Evolutionary conservation across 2,113 vertebrate species (phyloP).

Genomic region (Apodemus speciosus): DNA sequence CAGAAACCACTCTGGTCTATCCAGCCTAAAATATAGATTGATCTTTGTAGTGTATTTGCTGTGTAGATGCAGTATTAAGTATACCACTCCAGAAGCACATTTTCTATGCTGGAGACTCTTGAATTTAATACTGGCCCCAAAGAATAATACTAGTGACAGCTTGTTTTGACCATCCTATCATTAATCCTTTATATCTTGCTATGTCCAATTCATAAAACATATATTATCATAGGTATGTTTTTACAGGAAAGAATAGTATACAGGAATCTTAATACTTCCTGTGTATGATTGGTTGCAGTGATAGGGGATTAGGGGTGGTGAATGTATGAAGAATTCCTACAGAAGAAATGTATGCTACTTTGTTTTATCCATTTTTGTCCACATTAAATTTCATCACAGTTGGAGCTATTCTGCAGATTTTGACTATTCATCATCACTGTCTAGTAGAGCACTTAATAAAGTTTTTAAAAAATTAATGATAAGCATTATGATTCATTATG

Average conservation of each 20-base stretch:
- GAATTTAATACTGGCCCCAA: too few species aligned
- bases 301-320: too few species aligned
- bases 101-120: not conserved
- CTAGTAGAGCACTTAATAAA: conserved; percentile 20
- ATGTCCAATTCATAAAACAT: not conserved
- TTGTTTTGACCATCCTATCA: not conserved
- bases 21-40: too few species aligned
- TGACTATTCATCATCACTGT: not conserved
- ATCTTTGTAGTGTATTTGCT: too few species aligned
- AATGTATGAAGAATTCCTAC: too few species aligned
- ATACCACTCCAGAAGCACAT: too few species aligned
- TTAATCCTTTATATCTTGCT: not conserved
- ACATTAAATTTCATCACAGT: not conserved
- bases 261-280: not conserved
- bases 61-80: not conserved
- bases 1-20: fast-evolving
- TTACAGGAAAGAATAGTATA: not conserved
- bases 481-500: conserved; percentile 4
- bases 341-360: not conserved
- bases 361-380: not conserved
- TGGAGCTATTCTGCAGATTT: not conserved
- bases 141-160: not conserved
- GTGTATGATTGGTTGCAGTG: not conserved
- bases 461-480: not conserved
- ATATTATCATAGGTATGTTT: not conserved